These are phyloP conservation scores for Archaeoteleia sp. DNA, from an alignment of 2,888 invertebrate genomes.

Conservation along the genomic window DNA sequence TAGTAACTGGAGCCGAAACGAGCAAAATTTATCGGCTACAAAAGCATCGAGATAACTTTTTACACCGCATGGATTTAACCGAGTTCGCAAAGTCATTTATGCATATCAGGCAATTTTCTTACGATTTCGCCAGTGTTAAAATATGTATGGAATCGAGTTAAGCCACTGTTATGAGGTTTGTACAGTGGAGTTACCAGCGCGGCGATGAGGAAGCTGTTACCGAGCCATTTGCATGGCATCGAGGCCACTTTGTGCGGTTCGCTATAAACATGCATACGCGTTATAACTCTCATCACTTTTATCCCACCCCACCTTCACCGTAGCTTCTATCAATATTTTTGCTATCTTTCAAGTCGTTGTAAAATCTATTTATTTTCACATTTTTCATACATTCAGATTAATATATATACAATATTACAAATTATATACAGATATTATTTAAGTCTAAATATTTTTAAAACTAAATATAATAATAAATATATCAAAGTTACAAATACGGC, in stretches of 20 bases:
- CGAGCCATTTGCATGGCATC: conserved; percentile 73
- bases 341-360: conserved; percentile 9
- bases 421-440: too few species aligned
- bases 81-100: conserved; percentile 71
- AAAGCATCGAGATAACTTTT: conserved; percentile 33
- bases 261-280: conserved; percentile 67
- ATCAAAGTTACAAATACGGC: too few species aligned
- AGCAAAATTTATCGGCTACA: conserved; percentile 25
- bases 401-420: too few species aligned
- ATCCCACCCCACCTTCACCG: conserved; percentile 51
- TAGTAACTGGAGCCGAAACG: conserved; percentile 11
- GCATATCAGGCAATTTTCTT: conserved; percentile 74
- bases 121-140: conserved; percentile 73
- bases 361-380: too few species aligned
- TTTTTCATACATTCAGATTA: background rate
- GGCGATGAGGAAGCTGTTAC: conserved; percentile 73
- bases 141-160: conserved; percentile 74
- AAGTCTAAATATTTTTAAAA: too few species aligned
- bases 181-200: conserved; percentile 52
- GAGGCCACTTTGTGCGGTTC: conserved; percentile 59
- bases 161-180: conserved; percentile 65
- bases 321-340: conserved; percentile 36
- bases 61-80: conserved; percentile 60
- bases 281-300: conserved; percentile 51
- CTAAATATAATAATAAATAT: too few species aligned